These are phyloP conservation scores for Clamator glandarius DNA, from an alignment of 2,797 vertebrate genomes.

Conservation along the genomic window DNA sequence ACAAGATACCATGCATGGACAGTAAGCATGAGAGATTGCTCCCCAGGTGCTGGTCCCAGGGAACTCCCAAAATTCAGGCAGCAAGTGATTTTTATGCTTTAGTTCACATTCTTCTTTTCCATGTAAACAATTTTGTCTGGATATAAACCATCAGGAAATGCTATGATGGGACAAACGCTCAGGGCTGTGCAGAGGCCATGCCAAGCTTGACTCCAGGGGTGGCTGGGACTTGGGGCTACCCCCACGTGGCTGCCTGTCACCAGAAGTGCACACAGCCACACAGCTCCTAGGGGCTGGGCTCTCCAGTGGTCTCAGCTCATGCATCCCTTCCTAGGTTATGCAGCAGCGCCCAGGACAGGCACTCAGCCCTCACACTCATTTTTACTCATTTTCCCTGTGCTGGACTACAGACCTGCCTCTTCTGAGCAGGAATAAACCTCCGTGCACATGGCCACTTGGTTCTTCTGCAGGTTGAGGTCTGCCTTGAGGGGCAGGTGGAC, in stretches of 20 bases:
- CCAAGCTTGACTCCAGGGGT: background rate
- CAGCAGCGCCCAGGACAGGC: background rate
- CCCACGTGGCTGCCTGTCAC: background rate
- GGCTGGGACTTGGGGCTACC: background rate
- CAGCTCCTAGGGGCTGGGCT: background rate
- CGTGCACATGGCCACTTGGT: fast-evolving
- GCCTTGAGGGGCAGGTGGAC: background rate
- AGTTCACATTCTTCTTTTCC: background rate
- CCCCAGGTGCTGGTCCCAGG: background rate
- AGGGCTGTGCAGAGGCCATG: background rate
- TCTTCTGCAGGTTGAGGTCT: background rate
- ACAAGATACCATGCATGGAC: slow-evolving; percentile 7
- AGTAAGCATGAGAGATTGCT: slow-evolving; percentile 21
- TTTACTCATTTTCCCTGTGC: fast-evolving
- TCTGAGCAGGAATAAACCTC: background rate
- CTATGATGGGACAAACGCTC: background rate
- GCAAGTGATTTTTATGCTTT: background rate
- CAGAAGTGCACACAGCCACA: background rate
- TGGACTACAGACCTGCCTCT: background rate
- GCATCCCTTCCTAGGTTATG: background rate
- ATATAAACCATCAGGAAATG: background rate
- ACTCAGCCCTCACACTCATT: background rate
- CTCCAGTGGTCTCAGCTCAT: background rate
- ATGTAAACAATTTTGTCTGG: slow-evolving; percentile 34
- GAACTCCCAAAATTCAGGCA: background rate